phyloP scores from a whole-genome alignment of 2,888 invertebrate genomes.

The Aspidiotus rigidus region DNA sequence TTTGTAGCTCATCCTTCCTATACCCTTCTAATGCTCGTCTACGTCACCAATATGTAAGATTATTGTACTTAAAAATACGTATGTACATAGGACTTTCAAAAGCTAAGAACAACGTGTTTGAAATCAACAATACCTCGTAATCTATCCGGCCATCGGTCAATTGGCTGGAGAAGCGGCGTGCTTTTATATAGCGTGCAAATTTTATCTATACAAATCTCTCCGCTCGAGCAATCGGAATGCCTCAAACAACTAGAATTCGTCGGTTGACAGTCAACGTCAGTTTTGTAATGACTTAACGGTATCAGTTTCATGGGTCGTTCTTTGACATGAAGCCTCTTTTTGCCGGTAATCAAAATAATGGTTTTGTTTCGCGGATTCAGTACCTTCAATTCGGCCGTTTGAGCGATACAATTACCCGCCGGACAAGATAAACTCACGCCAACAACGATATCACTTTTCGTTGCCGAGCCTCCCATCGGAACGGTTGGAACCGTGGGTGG shows the following conservation, averaged over 20 bases:
- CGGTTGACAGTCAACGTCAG: constrained; percentile 8
- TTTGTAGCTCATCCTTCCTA: too few species aligned
- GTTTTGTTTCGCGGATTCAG: constrained; percentile 17
- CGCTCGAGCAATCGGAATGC: constrained; percentile 23
- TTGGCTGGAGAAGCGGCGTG: constrained; percentile 46
- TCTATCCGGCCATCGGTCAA: constrained; percentile 35
- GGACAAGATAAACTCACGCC: too few species aligned
- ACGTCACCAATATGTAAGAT: too few species aligned
- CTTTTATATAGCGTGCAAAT: constrained; percentile 62
- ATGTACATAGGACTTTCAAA: too few species aligned
- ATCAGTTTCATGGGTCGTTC: neutral
- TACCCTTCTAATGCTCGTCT: too few species aligned
- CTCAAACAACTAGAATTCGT: constrained; percentile 20
- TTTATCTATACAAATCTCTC: constrained; percentile 25
- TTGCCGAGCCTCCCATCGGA: too few species aligned
- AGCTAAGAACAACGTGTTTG: neutral
- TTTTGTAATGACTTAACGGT: neutral
- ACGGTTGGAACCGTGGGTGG: neutral
- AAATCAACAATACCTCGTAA: constrained; percentile 22
- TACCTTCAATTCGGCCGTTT: constrained; percentile 8
- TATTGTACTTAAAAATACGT: too few species aligned
- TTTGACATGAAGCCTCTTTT: neutral
- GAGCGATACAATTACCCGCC: constrained; percentile 13
- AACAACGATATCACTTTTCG: too few species aligned
- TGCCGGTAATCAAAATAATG: neutral